Conservation (phyloP, 2,113 vertebrate species). For the Stomatorhinus ivindoensis region DNA sequence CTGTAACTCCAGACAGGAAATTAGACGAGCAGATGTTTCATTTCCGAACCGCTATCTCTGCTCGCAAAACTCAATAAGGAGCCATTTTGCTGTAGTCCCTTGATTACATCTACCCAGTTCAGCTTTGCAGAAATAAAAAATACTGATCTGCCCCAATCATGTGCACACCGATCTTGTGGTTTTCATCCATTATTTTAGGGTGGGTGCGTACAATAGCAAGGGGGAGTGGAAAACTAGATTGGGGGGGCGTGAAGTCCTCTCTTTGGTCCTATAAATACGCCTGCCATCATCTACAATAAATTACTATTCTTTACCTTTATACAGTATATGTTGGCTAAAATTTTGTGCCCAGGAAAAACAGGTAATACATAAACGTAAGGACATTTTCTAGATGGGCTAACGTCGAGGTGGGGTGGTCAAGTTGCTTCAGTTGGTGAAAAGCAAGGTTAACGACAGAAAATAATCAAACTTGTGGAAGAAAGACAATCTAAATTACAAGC, state of each 20-base stretch:
- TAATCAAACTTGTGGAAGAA: not conserved
- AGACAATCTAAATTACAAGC: not conserved
- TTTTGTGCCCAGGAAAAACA: no score
- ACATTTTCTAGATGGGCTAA: not conserved
- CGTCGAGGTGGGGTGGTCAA: not conserved
- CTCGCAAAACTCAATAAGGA: conserved; percentile 54
- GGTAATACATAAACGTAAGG: no score
- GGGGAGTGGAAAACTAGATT: not conserved
- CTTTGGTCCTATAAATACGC: no score
- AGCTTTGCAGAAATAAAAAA: conserved; percentile 44
- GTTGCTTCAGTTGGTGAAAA: not conserved
- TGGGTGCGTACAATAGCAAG: conserved; percentile 45
- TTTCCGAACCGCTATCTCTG: conserved; percentile 58
- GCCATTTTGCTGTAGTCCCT: conserved; percentile 41
- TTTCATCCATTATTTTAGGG: conserved; percentile 59
- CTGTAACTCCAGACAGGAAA: conserved; percentile 57
- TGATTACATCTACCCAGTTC: conserved; percentile 54
- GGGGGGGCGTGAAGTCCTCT: not conserved
- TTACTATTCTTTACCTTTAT: no score
- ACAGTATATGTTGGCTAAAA: no score
- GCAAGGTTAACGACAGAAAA: not conserved
- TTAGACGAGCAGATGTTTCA: conserved; percentile 61
- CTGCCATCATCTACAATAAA: no score
- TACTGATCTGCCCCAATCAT: conserved; percentile 42
- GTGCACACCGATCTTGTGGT: conserved; percentile 55